Evolutionary conservation across 2,888 invertebrate species (phyloP), one percentile per base, ranked within the genome.

Genomic region (Rhodophaea formosa): DNA sequence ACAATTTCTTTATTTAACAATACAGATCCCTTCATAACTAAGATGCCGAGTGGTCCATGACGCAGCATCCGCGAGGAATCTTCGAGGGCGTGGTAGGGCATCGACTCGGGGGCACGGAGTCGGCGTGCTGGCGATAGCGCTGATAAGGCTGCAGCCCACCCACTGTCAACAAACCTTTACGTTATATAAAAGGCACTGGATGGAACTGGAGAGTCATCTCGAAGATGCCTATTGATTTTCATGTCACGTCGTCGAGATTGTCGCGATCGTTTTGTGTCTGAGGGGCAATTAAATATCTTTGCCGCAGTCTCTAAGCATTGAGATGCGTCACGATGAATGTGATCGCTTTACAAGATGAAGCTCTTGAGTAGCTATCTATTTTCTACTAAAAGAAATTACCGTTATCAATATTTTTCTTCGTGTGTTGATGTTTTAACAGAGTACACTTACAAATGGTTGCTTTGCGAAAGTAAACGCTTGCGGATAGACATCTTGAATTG

Each of bases 131-230:
- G 75, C 80, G 80, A 83, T 80, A 80, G 75, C 80, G 77, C 77
- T 88, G 89, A 89, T 88, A 88, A 87, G 78, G 79, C 69, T 83
- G 80, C 84, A 79, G 80, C 76, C 77, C 72, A 71, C 72, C 74
- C 72, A 80, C 82, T 88, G 86, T 90, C 90, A 89, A 88, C 88
- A 89, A 89, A 88, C 85, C 75, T 72, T 79, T 72, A 75, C 70
- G 78, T 83, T 82, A 79, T 71, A 77, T 80, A 80, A 80, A 66
- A 60, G 67, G 59, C 64, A 61, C 62, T 57, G 62, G 61, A 67
- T 70, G 64, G 67, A 68, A 78, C 69, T 70, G 68, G 73, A 74
- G 69, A 74, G 65, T 72, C 73, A 78, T 81, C 77, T 78, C 68
- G 66, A 77, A 83, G 79, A 80, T 65, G 68, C 69, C 80, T 89